These are phyloP conservation scores for Platygyra sinensis DNA, from an alignment of 64 coral and sea anemone species.

Conservation along the genomic window DNA sequence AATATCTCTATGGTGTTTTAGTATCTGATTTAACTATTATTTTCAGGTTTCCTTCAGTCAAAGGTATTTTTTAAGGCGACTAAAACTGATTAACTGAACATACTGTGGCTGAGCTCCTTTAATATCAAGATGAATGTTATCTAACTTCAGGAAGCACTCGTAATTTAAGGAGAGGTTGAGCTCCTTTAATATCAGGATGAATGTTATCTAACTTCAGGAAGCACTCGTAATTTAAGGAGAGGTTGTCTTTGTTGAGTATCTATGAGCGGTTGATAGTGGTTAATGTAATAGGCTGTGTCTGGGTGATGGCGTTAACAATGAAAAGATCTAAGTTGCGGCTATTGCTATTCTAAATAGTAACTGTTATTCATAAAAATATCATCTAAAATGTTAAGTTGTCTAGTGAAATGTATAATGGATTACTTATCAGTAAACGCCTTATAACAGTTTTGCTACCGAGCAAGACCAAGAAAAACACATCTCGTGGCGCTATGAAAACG, in stretches of 20 bases:
- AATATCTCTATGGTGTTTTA: no score
- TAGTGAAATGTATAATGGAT: slow-evolving; percentile 25
- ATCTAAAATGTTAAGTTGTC: slow-evolving; percentile 48
- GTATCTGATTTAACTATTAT: no score
- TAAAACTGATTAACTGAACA: no score
- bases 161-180: neutral
- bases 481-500: neutral
- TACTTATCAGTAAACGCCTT: neutral
- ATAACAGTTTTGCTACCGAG: neutral
- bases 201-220: neutral
- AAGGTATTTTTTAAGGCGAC: no score
- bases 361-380: slow-evolving; percentile 53
- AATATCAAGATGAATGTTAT: neutral
- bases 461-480: slow-evolving; percentile 23
- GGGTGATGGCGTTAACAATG: slow-evolving; percentile 22
- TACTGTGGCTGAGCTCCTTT: no score
- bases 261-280: neutral
- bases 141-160: neutral
- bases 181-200: no score
- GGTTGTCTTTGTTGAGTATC: neutral
- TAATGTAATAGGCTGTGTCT: neutral
- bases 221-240: neutral
- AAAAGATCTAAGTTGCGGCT: neutral
- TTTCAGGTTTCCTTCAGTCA: no score
- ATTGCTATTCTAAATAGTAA: slow-evolving; percentile 50